Conservation (phyloP, 2,797 vertebrate species). For the Enteromius trimaculatus region DNA sequence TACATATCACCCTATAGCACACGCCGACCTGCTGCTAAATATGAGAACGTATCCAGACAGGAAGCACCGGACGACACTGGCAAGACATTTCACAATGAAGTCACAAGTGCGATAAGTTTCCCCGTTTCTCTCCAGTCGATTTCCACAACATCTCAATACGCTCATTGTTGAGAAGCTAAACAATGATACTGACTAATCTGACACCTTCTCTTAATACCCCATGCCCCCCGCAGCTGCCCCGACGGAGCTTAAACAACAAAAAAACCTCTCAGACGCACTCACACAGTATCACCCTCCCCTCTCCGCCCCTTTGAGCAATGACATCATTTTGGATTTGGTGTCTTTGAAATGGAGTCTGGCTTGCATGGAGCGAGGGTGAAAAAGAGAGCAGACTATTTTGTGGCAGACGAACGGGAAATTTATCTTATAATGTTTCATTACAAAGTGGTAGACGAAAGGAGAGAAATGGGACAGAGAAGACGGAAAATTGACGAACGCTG, state of each 20-base stretch:
- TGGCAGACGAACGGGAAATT: constrained; percentile 76
- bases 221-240: constrained; percentile 47
- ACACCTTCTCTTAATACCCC: constrained; percentile 65
- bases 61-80: constrained; percentile 10
- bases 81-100: constrained; percentile 5
- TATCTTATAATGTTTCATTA: constrained; percentile 51
- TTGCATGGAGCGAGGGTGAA: constrained; percentile 59
- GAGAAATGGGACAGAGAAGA: constrained; percentile 22
- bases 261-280: constrained; percentile 50
- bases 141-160: constrained; percentile 63
- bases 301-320: constrained; percentile 72
- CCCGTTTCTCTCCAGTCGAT: constrained; percentile 22
- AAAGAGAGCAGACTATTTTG: constrained; percentile 60
- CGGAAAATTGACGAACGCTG: constrained; percentile 20
- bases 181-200: constrained; percentile 63
- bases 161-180: constrained; percentile 67
- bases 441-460: constrained; percentile 43
- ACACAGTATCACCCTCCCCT: constrained; percentile 50
- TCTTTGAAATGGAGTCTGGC: constrained; percentile 70
- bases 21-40: constrained; percentile 25
- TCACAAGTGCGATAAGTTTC: constrained; percentile 30
- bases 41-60: constrained; percentile 12
- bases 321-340: constrained; percentile 78
- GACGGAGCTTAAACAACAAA: constrained; percentile 49
- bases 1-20: constrained; percentile 24